These are phyloP conservation scores for Paradoxurus hermaphroditus DNA, from an alignment of 2,113 vertebrate species.

Conservation along the genomic window DNA sequence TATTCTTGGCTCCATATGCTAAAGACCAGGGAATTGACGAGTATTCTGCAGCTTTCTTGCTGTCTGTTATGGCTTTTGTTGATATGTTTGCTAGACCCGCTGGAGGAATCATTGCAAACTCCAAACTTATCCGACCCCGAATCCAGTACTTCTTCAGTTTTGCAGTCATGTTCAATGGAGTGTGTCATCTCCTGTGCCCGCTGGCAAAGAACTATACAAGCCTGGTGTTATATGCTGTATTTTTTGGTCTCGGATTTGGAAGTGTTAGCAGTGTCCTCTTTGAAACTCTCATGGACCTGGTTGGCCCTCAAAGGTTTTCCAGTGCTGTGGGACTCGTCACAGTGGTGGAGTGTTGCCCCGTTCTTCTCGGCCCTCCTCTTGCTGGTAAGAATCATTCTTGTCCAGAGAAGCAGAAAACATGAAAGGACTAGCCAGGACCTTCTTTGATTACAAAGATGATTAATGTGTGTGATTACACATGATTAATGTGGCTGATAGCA, in stretches of 20 bases:
- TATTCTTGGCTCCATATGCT: constrained; percentile 95
- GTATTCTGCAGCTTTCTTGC: constrained; percentile 94
- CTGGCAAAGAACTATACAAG: constrained; percentile 88
- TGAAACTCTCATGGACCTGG: constrained; percentile 97
- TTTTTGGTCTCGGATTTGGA: constrained; percentile 97
- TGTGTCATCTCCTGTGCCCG: constrained; percentile 94
- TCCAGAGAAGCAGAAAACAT: background rate
- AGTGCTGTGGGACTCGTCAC: constrained; percentile 97
- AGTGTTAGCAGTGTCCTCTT: constrained; percentile 97
- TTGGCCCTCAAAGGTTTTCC: constrained; percentile 94
- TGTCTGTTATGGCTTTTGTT: constrained; percentile 95
- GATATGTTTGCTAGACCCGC: constrained; percentile 97
- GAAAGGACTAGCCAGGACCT: background rate
- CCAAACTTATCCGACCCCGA: constrained; percentile 89
- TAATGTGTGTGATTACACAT: too few species aligned
- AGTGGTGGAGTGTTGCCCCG: constrained; percentile 94
- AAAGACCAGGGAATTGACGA: constrained; percentile 95
- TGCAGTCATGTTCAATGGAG: constrained; percentile 92
- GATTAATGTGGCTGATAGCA: background rate
- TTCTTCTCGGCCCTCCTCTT: constrained; percentile 95
- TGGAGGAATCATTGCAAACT: constrained; percentile 94
- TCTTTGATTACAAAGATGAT: too few species aligned
- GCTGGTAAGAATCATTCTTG: constrained; percentile 87
- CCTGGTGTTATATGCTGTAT: constrained; percentile 92
- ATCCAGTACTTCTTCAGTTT: constrained; percentile 98